Percentiles rank a stretch among this genome's conserved stretches.
Evolutionary conservation across 2,888 invertebrate species (phyloP).

Genomic region (Ochropleura plecta): DNA sequence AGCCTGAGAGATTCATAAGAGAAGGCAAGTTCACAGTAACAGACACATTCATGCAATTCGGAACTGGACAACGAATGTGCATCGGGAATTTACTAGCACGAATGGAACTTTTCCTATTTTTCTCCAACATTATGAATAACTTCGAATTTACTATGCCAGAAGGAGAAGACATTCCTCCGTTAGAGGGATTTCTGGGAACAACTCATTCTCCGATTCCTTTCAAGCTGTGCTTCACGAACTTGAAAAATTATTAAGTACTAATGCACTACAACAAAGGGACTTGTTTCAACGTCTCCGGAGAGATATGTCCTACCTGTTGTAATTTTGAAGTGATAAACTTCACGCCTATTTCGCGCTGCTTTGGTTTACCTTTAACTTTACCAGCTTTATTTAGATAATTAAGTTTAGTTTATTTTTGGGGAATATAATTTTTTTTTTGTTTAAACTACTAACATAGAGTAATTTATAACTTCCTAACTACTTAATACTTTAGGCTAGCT

Average conservation of each 20-base stretch:
- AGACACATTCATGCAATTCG: slow-evolving; percentile 96
- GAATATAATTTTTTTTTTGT: not conserved
- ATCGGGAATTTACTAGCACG: slow-evolving; percentile 95
- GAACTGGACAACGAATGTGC: slow-evolving; percentile 96
- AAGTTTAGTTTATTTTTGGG: not conserved
- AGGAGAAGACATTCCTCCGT: slow-evolving; percentile 92
- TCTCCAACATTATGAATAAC: slow-evolving; percentile 94
- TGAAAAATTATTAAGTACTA: slow-evolving; percentile 17
- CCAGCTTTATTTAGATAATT: slow-evolving; percentile 3
- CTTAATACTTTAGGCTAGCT: not conserved
- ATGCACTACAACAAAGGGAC: not conserved
- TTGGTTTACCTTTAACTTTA: slow-evolving; percentile 37
- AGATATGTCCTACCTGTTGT: not conserved
- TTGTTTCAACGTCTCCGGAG: not conserved
- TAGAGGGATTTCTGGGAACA: slow-evolving; percentile 93
- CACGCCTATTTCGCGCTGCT: slow-evolving; percentile 39
- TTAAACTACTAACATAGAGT: not conserved
- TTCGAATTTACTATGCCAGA: slow-evolving; percentile 93
- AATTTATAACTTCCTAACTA: no score
- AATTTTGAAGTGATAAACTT: slow-evolving; percentile 28
- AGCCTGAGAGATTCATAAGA: slow-evolving; percentile 94
- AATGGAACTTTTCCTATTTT: slow-evolving; percentile 96
- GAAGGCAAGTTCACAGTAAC: slow-evolving; percentile 93
- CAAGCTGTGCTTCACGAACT: slow-evolving; percentile 61
- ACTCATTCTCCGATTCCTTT: slow-evolving; percentile 93